Evolutionary conservation across 2,113 vertebrate genomes (phyloP).

Genomic region (Etheostoma cragini): DNA sequence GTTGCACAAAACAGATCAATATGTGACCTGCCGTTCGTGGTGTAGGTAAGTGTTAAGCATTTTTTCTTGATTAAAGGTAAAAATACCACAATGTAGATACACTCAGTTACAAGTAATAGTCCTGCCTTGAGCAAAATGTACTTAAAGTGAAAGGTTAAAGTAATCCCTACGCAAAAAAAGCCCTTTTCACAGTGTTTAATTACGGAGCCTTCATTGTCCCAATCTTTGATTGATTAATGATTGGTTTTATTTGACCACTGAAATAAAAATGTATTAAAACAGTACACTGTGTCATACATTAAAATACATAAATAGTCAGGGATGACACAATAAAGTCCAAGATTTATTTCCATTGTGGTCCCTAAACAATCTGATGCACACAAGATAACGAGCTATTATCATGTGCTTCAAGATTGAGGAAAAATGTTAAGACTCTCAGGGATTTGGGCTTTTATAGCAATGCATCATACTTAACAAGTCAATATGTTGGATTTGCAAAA

Average conservation of each 20-base stretch:
- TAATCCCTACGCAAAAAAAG: no score
- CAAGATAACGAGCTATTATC: background rate
- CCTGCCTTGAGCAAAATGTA: background rate
- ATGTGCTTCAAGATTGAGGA: background rate
- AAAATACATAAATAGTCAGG: no score
- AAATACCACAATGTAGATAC: background rate
- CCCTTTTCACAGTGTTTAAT: background rate
- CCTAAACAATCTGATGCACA: background rate
- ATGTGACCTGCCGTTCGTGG: background rate
- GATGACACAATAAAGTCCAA: no score
- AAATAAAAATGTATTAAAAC: no score
- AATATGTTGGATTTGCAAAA: background rate
- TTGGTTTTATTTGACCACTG: no score
- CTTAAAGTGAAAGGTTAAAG: background rate
- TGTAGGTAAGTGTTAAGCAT: no score
- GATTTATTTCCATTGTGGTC: no score
- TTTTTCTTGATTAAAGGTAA: background rate
- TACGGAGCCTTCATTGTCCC: background rate
- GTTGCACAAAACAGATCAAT: background rate
- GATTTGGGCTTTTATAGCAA: background rate
- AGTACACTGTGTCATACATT: no score
- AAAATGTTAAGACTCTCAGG: background rate
- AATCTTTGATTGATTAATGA: background rate
- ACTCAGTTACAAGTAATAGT: background rate
- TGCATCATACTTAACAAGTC: background rate